Conservation (phyloP, 1,140 invertebrate genomes). For the Asobara japonica region DNA sequence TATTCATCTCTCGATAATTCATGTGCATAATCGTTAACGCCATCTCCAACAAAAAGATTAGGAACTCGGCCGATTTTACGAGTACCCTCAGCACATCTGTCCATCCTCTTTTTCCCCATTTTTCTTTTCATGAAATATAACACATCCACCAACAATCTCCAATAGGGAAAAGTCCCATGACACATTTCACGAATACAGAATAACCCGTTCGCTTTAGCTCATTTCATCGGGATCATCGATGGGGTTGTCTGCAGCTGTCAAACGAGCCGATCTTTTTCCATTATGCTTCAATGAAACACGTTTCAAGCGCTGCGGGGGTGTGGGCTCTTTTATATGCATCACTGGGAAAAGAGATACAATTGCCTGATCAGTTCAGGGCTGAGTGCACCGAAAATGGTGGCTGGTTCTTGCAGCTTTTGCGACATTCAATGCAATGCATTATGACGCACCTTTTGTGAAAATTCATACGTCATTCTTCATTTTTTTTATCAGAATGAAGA, state of each 20-base stretch:
- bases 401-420: background rate
- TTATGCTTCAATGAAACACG: background rate
- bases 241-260: constrained; percentile 5
- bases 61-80: background rate
- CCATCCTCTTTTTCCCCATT: background rate
- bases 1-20: too few relatives aligned
- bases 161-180: background rate
- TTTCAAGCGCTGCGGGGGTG: background rate
- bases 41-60: background rate
- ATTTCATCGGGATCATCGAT: constrained; percentile 6
- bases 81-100: background rate
- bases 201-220: background rate
- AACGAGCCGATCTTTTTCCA: background rate
- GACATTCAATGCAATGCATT: background rate
- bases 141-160: background rate
- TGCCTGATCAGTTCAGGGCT: background rate
- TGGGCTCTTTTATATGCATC: background rate
- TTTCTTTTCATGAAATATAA: constrained; percentile 1
- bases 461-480: background rate
- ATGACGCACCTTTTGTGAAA: background rate
- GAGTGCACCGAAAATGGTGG: background rate
- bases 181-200: background rate
- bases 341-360: constrained; percentile 6
- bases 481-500: background rate
- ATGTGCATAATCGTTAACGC: background rate